Evolutionary conservation across 92 coral and sea anemone genomes (phyloP), one percentile per base, ranked within the genome.

Genomic region (Phenganax subtilis): DNA sequence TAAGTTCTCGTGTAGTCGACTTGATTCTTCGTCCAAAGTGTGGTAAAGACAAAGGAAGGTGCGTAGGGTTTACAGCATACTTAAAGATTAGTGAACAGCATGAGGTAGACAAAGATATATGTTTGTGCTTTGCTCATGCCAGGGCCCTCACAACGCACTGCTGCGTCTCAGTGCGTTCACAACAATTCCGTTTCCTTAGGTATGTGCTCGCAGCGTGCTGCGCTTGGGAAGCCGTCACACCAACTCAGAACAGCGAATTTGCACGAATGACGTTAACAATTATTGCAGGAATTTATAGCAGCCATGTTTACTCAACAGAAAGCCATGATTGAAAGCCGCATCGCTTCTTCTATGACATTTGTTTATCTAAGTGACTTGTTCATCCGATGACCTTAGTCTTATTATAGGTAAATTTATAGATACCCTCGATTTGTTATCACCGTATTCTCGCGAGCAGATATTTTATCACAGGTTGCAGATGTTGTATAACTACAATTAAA

Each of bases 11-110:
- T 59, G 81, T 51, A 51, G 81, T 29, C 67, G 56, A 76, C 70
- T 59, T 57, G 81, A 52, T 59, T 76, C 81, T 30, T 76, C 30
- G 55, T 55, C 81, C 81, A 76, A 54, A 57, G 71, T 76, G 56
- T 76, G 29, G 68, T n/a, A 64, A 54, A 76, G 55, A 76, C 81
- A 76, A 76, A 76, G 81, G 67, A 44, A 57, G 54, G 51, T 63
- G 83, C 83, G 83, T 79, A 79, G 83, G 73, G 73, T 79, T 79
- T 79, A 79, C 51, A 79, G 83, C 83, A 64, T 79, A 64, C 74
- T 79, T 79, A 79, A 52, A 79, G 74, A 79, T 79, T 79, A 79
- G 73, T 62, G 25, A 79, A 65, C 83, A 79, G 83, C 74, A 79
- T 79, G 83, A 62, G 83, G 83, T 79, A 54, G 73, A 79, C 83